These are phyloP conservation scores for Molothrus aeneus DNA, from an alignment of 2,797 vertebrate genomes.

Conservation along the genomic window DNA sequence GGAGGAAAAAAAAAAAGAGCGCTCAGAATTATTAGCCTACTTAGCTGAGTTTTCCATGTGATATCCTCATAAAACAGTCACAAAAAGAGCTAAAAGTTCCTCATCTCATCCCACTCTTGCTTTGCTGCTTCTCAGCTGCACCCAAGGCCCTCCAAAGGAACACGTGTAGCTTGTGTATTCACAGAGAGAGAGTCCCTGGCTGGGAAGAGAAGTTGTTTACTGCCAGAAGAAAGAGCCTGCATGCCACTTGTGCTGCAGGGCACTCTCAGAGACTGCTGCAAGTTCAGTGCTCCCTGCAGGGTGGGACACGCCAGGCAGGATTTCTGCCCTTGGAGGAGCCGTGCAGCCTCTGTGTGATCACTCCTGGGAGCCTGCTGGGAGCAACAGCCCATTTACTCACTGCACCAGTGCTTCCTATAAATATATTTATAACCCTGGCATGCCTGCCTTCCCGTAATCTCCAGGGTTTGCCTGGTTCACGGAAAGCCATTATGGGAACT, in stretches of 20 bases:
- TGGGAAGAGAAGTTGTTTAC: not conserved
- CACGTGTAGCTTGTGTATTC: not conserved
- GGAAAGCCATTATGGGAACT: slow-evolving; percentile 50
- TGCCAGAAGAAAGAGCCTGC: not conserved
- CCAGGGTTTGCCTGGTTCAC: slow-evolving; percentile 43
- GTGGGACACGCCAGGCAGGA: not conserved
- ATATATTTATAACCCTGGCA: slow-evolving; percentile 61
- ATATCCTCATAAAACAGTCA: not conserved
- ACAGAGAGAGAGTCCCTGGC: not conserved
- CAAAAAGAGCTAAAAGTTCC: not conserved
- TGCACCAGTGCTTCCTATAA: slow-evolving; percentile 47
- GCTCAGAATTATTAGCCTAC: no score
- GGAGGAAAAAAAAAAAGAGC: accelerated
- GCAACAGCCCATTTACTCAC: slow-evolving; percentile 49
- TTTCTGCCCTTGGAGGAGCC: slow-evolving; percentile 15
- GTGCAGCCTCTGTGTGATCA: not conserved
- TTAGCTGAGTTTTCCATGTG: not conserved
- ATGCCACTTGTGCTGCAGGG: not conserved
- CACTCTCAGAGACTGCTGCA: not conserved
- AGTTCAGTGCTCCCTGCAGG: not conserved
- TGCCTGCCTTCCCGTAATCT: slow-evolving; percentile 36
- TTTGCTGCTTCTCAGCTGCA: not conserved
- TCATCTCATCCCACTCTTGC: not conserved
- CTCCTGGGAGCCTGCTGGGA: not conserved
- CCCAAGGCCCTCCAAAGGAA: not conserved